phyloP scores from a whole-genome alignment of 2,888 invertebrate genomes.

The Congeria kusceri region DNA sequence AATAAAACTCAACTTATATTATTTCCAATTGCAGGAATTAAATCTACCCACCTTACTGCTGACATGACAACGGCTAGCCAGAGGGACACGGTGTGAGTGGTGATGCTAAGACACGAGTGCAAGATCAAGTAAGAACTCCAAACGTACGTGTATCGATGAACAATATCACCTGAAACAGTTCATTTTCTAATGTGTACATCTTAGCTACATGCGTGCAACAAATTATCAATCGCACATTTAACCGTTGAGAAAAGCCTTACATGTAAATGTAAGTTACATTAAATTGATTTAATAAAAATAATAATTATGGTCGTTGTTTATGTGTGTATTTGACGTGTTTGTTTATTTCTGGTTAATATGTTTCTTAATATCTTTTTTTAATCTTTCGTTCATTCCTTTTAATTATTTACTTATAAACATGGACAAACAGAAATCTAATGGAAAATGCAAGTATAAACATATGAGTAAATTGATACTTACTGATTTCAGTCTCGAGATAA shows the following conservation, averaged over 20 bases:
- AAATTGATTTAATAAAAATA: no score
- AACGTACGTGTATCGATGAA: slow-evolving; percentile 77
- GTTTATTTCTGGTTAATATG: not conserved
- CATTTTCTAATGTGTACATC: not conserved
- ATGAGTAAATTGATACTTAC: slow-evolving; percentile 18
- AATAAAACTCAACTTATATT: no score
- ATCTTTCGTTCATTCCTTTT: not conserved
- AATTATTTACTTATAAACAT: not conserved
- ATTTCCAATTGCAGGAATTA: not conserved
- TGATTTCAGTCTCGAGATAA: slow-evolving; percentile 72
- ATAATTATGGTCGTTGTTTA: no score
- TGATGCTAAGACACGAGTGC: slow-evolving; percentile 95
- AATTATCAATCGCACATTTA: no score
- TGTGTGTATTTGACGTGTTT: no score
- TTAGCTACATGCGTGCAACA: not conserved
- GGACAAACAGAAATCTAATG: not conserved
- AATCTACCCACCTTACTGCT: slow-evolving; percentile 89
- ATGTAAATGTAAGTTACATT: no score
- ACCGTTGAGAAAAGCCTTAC: no score
- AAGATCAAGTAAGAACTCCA: slow-evolving; percentile 87
- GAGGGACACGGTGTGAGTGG: slow-evolving; percentile 95
- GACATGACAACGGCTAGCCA: slow-evolving; percentile 97
- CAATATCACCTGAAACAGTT: slow-evolving; percentile 43
- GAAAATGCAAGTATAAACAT: not conserved
- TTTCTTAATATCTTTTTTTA: not conserved